Percentiles rank a stretch among this genome's conserved stretches.
phyloP scores from a whole-genome alignment of 2,888 invertebrate genomes.

The Pheosia tremula region DNA sequence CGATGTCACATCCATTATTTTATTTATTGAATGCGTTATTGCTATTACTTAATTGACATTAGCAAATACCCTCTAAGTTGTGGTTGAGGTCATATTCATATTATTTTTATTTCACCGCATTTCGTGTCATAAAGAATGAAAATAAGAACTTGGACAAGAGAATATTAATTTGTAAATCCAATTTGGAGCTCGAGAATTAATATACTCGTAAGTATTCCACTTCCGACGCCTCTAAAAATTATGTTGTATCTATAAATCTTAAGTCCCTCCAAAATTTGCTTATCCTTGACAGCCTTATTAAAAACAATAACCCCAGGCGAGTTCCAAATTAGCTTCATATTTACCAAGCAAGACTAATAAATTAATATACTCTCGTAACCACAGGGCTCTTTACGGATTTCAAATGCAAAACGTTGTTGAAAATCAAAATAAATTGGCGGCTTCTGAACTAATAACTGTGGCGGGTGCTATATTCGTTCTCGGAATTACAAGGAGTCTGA shows the following conservation, averaged over 20 bases:
- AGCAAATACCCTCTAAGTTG: no score
- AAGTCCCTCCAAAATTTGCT: background rate
- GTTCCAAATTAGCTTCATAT: constrained; percentile 1
- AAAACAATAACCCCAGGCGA: background rate
- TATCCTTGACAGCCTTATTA: background rate
- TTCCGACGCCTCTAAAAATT: background rate
- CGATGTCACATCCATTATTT: no score
- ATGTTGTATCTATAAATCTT: background rate
- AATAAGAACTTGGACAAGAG: no score
- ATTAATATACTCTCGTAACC: constrained; percentile 1
- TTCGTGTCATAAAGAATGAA: no score
- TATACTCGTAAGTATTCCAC: background rate
- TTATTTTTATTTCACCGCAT: no score
- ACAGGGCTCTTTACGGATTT: background rate
- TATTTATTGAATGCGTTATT: no score
- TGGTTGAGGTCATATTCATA: no score
- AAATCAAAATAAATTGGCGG: background rate
- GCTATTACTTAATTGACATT: no score
- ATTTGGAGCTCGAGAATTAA: no score
- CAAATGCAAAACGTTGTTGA: background rate
- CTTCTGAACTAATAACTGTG: background rate
- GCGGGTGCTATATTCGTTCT: background rate
- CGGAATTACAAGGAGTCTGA: background rate
- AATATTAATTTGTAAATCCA: no score
- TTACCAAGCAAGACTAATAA: constrained; percentile 1